Evolutionary conservation across 1,140 invertebrate genomes (phyloP).

Genomic region (Metopolophium dirhodum): DNA sequence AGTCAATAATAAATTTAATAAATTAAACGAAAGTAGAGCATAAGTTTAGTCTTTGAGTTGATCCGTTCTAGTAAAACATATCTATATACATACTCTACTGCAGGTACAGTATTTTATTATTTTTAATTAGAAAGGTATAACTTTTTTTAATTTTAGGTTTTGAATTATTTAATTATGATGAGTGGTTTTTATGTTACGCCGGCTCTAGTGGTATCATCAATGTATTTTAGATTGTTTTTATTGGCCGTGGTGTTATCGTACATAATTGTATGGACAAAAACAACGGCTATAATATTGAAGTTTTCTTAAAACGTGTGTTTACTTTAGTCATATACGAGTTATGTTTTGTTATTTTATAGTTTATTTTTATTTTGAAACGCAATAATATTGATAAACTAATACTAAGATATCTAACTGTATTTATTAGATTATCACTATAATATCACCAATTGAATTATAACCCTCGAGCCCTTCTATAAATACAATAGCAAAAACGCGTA

Average conservation of each 20-base stretch:
- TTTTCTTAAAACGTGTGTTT: constrained; percentile 14
- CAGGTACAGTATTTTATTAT: not conserved
- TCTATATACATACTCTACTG: not conserved
- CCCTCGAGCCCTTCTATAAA: not conserved
- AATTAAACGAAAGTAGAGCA: not conserved
- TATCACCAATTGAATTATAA: not conserved
- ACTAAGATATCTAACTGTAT: not conserved
- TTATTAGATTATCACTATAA: not conserved
- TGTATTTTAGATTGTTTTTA: not conserved
- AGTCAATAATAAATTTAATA: not conserved
- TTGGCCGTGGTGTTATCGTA: not conserved
- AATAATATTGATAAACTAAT: not conserved
- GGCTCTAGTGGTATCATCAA: not conserved
- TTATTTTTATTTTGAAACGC: not conserved
- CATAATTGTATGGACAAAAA: constrained; percentile 2
- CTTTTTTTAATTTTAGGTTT: not conserved
- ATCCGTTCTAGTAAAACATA: not conserved
- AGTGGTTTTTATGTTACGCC: not conserved
- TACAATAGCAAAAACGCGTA: not conserved
- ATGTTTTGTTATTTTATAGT: not conserved
- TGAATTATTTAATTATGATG: not conserved
- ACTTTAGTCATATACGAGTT: not conserved
- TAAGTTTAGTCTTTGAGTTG: not conserved
- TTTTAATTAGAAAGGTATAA: not conserved
- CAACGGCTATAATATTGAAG: not conserved